Conservation (phyloP, 1,140 invertebrate genomes). For the Pachyrhynchus sulphureomaculatus region DNA sequence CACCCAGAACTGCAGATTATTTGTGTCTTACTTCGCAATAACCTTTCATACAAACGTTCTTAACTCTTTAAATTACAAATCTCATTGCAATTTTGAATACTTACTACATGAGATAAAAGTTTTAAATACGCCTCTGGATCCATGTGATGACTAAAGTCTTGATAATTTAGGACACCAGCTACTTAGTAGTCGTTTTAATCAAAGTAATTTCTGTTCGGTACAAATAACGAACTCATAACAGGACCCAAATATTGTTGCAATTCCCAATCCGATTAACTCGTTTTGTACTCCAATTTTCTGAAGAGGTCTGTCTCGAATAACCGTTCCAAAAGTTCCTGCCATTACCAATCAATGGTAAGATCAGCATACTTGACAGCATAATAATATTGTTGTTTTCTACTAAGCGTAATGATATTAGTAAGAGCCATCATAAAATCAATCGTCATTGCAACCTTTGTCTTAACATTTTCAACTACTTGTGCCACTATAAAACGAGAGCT, state of each 20-base stretch:
- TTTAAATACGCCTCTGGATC: too few relatives aligned
- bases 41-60: too few relatives aligned
- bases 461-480: constrained; percentile 68
- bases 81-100: too few relatives aligned
- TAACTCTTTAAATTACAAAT: too few relatives aligned
- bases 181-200: too few relatives aligned
- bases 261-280: constrained; percentile 64
- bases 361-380: constrained; percentile 75
- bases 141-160: too few relatives aligned
- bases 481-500: constrained; percentile 67
- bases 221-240: constrained; percentile 66
- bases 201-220: too few relatives aligned
- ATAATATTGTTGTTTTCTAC: constrained; percentile 75
- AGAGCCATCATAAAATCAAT: constrained; percentile 73
- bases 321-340: constrained; percentile 70
- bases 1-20: too few relatives aligned
- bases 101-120: too few relatives aligned
- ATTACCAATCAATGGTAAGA: constrained; percentile 80
- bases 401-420: constrained; percentile 72
- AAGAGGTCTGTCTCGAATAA: constrained; percentile 65
- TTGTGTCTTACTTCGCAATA: too few relatives aligned
- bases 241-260: constrained; percentile 66
- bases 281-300: constrained; percentile 61
- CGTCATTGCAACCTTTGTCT: constrained; percentile 64
- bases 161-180: too few relatives aligned